phyloP scores from a whole-genome alignment of 2,797 vertebrate species.

The Onychomys arenicola region DNA sequence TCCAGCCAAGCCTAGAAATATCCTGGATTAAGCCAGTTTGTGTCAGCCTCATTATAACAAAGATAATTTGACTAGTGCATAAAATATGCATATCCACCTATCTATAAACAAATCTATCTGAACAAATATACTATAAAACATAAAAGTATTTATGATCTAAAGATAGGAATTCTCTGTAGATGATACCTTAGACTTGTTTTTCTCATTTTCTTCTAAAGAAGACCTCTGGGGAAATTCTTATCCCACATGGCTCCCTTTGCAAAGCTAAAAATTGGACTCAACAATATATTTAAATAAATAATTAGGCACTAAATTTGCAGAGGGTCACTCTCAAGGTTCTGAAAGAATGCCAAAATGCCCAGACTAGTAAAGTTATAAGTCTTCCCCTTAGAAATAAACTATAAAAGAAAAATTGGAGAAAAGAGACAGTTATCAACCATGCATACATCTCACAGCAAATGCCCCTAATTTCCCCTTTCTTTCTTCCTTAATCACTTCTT shows the following conservation, averaged over 20 bases:
- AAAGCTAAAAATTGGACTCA: slow-evolving; percentile 28
- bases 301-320: background rate
- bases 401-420: slow-evolving; percentile 32
- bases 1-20: background rate
- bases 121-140: background rate
- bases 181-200: background rate
- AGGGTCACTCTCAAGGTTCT: background rate
- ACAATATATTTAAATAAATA: slow-evolving; percentile 48
- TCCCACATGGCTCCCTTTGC: background rate
- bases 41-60: background rate
- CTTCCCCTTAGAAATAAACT: slow-evolving; percentile 12
- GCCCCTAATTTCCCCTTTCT: background rate
- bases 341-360: too few relatives aligned
- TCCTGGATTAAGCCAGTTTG: background rate
- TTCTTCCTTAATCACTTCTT: background rate
- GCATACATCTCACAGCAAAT: background rate
- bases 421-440: background rate
- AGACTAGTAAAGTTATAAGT: background rate
- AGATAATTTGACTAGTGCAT: background rate
- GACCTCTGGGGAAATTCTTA: background rate
- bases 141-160: slow-evolving; percentile 1
- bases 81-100: background rate
- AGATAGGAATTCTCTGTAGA: slow-evolving; percentile 28
- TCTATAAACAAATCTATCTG: background rate
- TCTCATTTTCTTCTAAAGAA: slow-evolving; percentile 21